Evolutionary conservation across 2,888 invertebrate species (phyloP).

Genomic region (Drosophila testacea): DNA sequence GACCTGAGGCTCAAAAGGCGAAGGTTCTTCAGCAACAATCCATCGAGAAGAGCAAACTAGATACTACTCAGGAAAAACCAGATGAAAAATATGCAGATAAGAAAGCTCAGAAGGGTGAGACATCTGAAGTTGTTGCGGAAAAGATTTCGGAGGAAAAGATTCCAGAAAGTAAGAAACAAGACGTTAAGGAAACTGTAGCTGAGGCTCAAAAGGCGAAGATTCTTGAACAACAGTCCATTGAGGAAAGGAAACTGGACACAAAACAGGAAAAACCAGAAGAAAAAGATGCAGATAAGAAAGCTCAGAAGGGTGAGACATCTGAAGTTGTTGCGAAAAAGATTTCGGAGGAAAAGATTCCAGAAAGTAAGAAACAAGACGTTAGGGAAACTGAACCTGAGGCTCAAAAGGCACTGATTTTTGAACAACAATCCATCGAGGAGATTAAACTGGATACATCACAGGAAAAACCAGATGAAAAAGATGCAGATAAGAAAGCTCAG

Average conservation of each 20-base stretch:
- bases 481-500: neutral
- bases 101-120: neutral
- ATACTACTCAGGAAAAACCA: too few species aligned
- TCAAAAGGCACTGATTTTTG: neutral
- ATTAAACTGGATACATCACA: neutral
- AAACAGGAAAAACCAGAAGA: conserved; percentile 8
- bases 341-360: conserved; percentile 3
- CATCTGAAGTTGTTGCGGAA: conserved; percentile 9
- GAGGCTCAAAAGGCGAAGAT: neutral
- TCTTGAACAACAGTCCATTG: conserved; percentile 16
- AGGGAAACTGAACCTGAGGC: neutral
- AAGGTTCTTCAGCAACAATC: too few species aligned
- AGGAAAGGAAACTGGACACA: conserved; percentile 31
- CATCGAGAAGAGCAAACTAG: too few species aligned
- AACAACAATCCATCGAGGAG: neutral
- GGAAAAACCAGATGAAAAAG: neutral
- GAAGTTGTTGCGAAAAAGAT: conserved; percentile 7
- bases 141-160: conserved; percentile 26
- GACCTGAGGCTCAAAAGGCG: too few species aligned
- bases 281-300: neutral
- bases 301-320: conserved; percentile 3
- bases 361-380: conserved; percentile 2
- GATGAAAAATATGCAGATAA: too few species aligned
- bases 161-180: conserved; percentile 5
- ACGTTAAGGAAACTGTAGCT: conserved; percentile 6